Base-by-base conservation (phyloP, 2,113 vertebrate genomes). In the Cairina moschata region DNA sequence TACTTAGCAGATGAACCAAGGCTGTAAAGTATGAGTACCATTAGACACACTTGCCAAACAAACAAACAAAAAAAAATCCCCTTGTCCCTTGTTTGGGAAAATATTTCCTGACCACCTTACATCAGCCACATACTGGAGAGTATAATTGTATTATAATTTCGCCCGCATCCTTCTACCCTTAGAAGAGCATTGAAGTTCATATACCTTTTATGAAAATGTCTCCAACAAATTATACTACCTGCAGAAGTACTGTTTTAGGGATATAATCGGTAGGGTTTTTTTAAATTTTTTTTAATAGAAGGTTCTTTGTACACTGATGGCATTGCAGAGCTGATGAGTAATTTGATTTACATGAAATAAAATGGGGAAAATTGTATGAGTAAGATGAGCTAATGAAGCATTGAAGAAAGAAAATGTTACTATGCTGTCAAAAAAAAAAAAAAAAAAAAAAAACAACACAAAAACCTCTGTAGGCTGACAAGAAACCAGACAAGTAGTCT, bases 301-400 rank as follows among this genome's bases (percentile, higher is more conserved):
- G 36, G 13, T 7, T 96, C 74, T 94, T 95, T 62, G 62, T 87
- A 88, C 63, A 73, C 71, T 82, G 84, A 60, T 92, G 86, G 9
- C 81, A 93, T 93, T 92, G 73, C 44, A 91, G 44, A 92, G 25
- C 22, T 93, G 95, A 93, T 95, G 92, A 97, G 74, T 95, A 91
- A 91, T 92, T 87, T 89, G 62, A 91, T 93, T 96, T 96, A 96
- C 74, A 63, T 85, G 91, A 96, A 91, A 84, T 89, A 93, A 97
- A 96, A 94, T 91, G 91, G 91, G 88, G 88, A 93, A 94, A 96
- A 95, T 80, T 89, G 59, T 86, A 89, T 94, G 92, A 96, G 86
- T 96, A 96, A 95, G 95, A 92, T 28, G 46, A 92, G 81, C 58
- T 94, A 95, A 96, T 96, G 95, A 95, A 96, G 86, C 95, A 92